These are phyloP conservation scores for Struthio camelus DNA, from an alignment of 2,113 vertebrate genomes.

Conservation along the genomic window DNA sequence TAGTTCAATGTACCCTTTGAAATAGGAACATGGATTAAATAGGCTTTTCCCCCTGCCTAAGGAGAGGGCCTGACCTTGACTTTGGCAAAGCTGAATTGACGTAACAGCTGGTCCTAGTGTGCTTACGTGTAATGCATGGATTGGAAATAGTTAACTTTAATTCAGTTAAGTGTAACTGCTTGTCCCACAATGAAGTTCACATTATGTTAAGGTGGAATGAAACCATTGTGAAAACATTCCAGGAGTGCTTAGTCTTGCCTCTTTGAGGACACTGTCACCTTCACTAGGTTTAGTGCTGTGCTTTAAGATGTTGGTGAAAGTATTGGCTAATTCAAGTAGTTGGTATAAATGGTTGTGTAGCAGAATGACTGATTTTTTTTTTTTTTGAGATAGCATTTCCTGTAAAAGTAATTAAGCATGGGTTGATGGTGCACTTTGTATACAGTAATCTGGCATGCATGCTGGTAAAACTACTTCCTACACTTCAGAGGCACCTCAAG, in stretches of 20 bases:
- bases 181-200: background rate
- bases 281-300: conserved; percentile 62
- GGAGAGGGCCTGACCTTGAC: background rate
- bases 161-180: background rate
- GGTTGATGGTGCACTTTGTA: conserved; percentile 70
- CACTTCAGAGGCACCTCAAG: conserved; percentile 65
- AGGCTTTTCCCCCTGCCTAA: background rate
- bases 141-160: background rate
- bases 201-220: background rate
- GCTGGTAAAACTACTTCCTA: conserved; percentile 68
- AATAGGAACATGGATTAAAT: fast-evolving
- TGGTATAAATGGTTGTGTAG: conserved; percentile 56
- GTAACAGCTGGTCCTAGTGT: background rate
- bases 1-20: fast-evolving
- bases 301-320: conserved; percentile 57
- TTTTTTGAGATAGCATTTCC: conserved; percentile 56
- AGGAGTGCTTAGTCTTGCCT: conserved; percentile 24
- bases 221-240: conserved; percentile 45
- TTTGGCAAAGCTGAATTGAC: background rate
- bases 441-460: conserved; percentile 73
- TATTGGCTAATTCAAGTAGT: conserved; percentile 48
- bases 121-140: background rate
- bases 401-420: conserved; percentile 68
- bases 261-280: conserved; percentile 24
- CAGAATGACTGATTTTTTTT: conserved; percentile 61